These are phyloP conservation scores for Diplodus puntazzo DNA, from an alignment of 2,797 vertebrate genomes.

Conservation along the genomic window DNA sequence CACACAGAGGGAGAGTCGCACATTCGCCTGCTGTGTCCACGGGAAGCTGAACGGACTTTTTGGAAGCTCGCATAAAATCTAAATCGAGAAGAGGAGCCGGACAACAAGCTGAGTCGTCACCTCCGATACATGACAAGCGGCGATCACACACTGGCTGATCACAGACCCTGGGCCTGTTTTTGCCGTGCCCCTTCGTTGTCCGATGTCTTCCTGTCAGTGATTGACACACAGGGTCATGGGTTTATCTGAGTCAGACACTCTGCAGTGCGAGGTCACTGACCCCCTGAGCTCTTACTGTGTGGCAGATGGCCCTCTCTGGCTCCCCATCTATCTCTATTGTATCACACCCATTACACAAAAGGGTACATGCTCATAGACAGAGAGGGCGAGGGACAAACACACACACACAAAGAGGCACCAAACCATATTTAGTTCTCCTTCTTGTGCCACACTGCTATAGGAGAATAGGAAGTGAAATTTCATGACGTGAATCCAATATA, in stretches of 20 bases:
- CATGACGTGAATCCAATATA: constrained; percentile 19
- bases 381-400: not conserved
- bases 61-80: not conserved
- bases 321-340: constrained; percentile 7
- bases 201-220: constrained; percentile 30
- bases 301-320: constrained; percentile 56
- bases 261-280: constrained; percentile 68
- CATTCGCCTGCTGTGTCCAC: not conserved
- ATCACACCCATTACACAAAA: not conserved
- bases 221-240: constrained; percentile 16
- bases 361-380: not conserved
- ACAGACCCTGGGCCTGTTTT: not conserved
- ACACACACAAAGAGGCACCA: constrained; percentile 24
- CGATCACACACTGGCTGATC: constrained; percentile 23
- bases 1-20: not conserved
- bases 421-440: constrained; percentile 53
- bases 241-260: constrained; percentile 70
- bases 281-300: constrained; percentile 28
- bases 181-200: constrained; percentile 2
- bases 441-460: not conserved
- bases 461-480: constrained; percentile 70
- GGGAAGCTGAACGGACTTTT: constrained; percentile 3
- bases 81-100: constrained; percentile 1
- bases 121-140: not conserved
- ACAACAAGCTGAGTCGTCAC: constrained; percentile 25